Evolutionary conservation across 2,113 vertebrate genomes (phyloP).

Genomic region (Odocoileus hemionus): DNA sequence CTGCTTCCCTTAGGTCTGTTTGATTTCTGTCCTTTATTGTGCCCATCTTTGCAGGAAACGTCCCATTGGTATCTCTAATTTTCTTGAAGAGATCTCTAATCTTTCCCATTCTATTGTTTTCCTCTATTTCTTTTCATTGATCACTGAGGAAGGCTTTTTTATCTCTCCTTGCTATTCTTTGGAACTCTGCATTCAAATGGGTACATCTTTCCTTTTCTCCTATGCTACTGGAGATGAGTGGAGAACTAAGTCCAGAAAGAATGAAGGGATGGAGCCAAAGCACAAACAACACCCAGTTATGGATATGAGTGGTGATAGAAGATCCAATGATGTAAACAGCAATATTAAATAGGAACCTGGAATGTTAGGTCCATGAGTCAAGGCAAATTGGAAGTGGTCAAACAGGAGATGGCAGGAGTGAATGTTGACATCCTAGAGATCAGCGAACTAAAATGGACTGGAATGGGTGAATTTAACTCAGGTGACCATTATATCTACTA

Average conservation of each 20-base stretch:
- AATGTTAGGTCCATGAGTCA: background rate
- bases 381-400: background rate
- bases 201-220: background rate
- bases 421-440: background rate
- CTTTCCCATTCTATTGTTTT: background rate
- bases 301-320: background rate
- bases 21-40: background rate
- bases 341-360: background rate
- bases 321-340: background rate
- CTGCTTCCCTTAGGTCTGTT: background rate
- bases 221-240: background rate
- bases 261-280: background rate
- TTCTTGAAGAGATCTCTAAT: background rate
- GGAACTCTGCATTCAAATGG: background rate
- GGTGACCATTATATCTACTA: background rate
- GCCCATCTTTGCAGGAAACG: background rate
- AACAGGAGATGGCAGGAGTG: background rate
- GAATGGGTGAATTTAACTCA: background rate
- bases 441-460: background rate
- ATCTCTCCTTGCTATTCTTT: background rate
- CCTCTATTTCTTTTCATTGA: background rate
- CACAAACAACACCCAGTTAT: background rate
- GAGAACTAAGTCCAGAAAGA: background rate
- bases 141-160: background rate
- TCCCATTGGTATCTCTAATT: background rate